Evolutionary conservation across 2,888 invertebrate genomes (phyloP), one percentile per base, ranked within the genome.

Genomic region (Catocala fraxini): DNA sequence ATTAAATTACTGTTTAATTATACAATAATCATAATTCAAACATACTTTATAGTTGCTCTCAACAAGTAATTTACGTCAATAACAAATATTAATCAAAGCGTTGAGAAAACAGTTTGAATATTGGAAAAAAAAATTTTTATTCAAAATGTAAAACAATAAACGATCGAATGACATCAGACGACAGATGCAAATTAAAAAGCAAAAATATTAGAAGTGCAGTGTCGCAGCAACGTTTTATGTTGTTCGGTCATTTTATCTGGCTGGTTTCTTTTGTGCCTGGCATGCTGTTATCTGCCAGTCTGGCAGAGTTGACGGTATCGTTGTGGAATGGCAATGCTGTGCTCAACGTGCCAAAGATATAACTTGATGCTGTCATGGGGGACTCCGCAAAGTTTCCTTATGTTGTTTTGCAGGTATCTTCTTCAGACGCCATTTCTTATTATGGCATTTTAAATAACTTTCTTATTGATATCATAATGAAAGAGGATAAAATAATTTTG

Each of bases 121-220:
- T 45, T 45, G 35, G 25, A 60, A 55, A 54, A 25, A 43, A 9
- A 6, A 60, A 47, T 54, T 45, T 52, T n/a, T n/a, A 65, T 80
- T 73, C 75, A 82, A 74, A 84, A 80, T 76, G 64, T 59, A 70
- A 77, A 72, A 80, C 73, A 77, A 79, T 76, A 80, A 73, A 59
- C 66, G 65, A 71, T 76, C 59, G 72, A 68, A 57, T 59, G 56
- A 58, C 63, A 65, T 64, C 66, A 53, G 59, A 69, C 59, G 72
- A 75, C 75, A 67, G 75, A 72, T 75, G 76, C 73, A 83, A 87
- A 84, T 85, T 82, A 82, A 87, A 86, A 84, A 69, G 77, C 70
- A 79, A 70, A 84, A 85, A 84, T 82, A 82, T 80, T 81, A 78
- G 76, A 76, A 80, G 70, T 77, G 76, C 75, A 74, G 68, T 71